phyloP scores from a whole-genome alignment of 2,113 vertebrate genomes.

The Donacobius atricapilla region DNA sequence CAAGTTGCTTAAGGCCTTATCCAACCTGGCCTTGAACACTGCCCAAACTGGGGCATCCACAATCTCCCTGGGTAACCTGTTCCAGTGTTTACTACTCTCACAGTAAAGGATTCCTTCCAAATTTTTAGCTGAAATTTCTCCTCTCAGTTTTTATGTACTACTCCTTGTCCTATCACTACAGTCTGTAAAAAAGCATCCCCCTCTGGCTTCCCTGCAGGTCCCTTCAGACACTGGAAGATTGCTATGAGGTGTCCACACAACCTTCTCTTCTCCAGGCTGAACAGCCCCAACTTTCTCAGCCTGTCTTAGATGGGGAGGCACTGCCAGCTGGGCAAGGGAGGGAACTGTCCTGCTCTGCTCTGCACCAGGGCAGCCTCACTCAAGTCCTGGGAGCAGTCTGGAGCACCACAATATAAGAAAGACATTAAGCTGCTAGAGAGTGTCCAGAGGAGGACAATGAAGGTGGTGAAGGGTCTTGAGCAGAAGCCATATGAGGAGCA shows the following conservation, averaged over 20 bases:
- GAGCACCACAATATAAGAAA: neutral
- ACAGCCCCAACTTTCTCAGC: neutral
- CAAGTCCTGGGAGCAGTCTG: neutral
- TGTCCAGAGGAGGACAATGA: neutral
- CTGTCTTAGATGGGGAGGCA: neutral
- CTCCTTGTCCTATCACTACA: neutral
- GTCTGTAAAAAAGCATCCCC: neutral
- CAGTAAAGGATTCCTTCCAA: neutral
- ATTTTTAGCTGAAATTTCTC: neutral
- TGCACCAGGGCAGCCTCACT: neutral
- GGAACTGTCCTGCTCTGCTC: neutral
- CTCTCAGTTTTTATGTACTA: neutral
- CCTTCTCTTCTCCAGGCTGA: neutral
- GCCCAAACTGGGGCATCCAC: neutral
- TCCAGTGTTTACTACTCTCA: neutral
- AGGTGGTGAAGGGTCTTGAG: neutral
- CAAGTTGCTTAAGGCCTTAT: neutral
- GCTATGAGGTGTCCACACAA: neutral
- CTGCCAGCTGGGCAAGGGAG: accelerated
- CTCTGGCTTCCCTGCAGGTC: neutral
- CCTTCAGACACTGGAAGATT: neutral
- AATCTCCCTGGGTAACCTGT: neutral
- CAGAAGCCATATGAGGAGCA: accelerated
- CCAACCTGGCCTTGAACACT: neutral
- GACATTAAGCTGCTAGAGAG: neutral